phyloP scores from a whole-genome alignment of 2,888 invertebrate species.

The Gymnocheta viridis region DNA sequence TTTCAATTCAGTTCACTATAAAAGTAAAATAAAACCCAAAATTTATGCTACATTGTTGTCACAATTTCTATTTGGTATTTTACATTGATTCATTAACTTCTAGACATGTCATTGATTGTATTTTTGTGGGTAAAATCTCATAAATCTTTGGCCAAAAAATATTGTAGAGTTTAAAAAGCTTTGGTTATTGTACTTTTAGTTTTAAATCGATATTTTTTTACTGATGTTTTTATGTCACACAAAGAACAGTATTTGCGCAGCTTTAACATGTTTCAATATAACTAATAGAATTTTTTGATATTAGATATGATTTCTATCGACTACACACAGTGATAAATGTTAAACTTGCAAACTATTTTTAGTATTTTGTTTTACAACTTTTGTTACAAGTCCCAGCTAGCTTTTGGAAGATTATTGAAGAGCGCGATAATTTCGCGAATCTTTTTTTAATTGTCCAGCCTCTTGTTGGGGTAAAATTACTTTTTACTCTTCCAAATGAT shows the following conservation, averaged over 20 bases:
- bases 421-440: too few species aligned
- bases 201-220: background rate
- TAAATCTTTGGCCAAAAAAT: conserved; percentile 51
- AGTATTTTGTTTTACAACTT: too few species aligned
- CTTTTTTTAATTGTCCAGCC: too few species aligned
- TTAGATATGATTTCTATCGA: background rate
- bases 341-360: too few species aligned
- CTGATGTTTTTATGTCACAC: background rate
- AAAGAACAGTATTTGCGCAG: background rate
- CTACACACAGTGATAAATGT: too few species aligned
- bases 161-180: background rate
- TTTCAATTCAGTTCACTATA: background rate
- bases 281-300: background rate
- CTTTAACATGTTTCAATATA: background rate
- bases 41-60: conserved; percentile 15
- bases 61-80: conserved; percentile 37
- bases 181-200: background rate
- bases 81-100: conserved; percentile 60
- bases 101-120: conserved; percentile 4
- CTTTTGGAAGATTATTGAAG: too few species aligned
- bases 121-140: conserved; percentile 29
- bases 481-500: too few species aligned
- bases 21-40: background rate
- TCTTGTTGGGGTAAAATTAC: too few species aligned
- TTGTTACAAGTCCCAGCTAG: too few species aligned